These are phyloP conservation scores for western clawed frog (Xenopus tropicalis) DNA, from an alignment of 2,113 vertebrate genomes.

Conservation along the genomic window UCB_Xtro_10.0 CM004448.2:122590001-122590500, in stretches of 20 bases:
- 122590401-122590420: too few species aligned
- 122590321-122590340: too few species aligned
- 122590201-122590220: not conserved
- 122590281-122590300: not conserved
- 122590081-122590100: conserved; percentile 26
- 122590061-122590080: conserved; percentile 30
- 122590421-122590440: too few species aligned
- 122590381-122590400: too few species aligned
- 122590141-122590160: conserved; percentile 26
- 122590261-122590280: not conserved
- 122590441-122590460: too few species aligned
- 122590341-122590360: too few species aligned
- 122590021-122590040: conserved; percentile 15
- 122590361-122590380: too few species aligned
- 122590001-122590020: conserved; percentile 36
- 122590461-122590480: too few species aligned
- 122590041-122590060: conserved; percentile 14
- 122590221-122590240: not conserved
- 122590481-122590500: too few species aligned
- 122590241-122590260: not conserved
- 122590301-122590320: not conserved
- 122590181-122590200: not conserved
- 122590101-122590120: conserved; percentile 33
- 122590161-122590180: not conserved
- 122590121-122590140: conserved; percentile 12